A percentile compares a stretch with the other conserved stretches of the same genome.
Evolutionary conservation across 2,113 vertebrate species (phyloP).

Genomic region (Acanthochromis polyacanthus): DNA sequence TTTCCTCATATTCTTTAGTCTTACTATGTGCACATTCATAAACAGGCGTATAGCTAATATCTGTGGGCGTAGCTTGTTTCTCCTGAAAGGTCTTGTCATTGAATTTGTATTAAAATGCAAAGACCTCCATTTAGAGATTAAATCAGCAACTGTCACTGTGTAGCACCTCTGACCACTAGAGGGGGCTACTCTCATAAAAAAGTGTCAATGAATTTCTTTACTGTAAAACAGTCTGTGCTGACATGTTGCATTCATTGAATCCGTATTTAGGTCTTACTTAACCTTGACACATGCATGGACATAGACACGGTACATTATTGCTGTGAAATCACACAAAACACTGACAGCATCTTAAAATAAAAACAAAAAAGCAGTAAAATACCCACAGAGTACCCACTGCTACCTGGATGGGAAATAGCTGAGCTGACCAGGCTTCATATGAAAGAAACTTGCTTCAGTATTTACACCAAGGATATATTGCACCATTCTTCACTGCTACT

Average conservation of each 20-base stretch:
- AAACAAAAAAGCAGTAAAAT: constrained; percentile 27
- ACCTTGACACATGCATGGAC: constrained; percentile 12
- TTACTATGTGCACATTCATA: constrained; percentile 37
- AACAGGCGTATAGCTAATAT: not conserved
- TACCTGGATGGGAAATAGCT: constrained; percentile 4
- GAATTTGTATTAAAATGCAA: too few species aligned
- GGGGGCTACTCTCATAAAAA: constrained; percentile 38
- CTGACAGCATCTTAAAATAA: not conserved
- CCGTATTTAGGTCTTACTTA: not conserved
- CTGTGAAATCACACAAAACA: constrained; percentile 21
- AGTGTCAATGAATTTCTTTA: not conserved
- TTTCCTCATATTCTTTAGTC: not conserved
- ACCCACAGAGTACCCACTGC: constrained; percentile 19
- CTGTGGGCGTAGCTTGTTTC: not conserved
- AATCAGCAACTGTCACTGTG: not conserved
- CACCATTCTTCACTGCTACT: constrained; percentile 30
- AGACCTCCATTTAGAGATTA: too few species aligned
- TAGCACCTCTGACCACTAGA: constrained; percentile 58
- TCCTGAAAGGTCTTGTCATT: not conserved
- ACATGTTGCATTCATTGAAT: constrained; percentile 7
- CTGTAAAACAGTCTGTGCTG: not conserved
- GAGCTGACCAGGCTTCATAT: constrained; percentile 10
- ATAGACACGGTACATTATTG: constrained; percentile 41
- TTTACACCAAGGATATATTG: constrained; percentile 44
- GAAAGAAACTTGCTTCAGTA: constrained; percentile 13